These are phyloP conservation scores for Drosophila neoperkinsi DNA, from an alignment of 2,888 invertebrate genomes.

Conservation along the genomic window DNA sequence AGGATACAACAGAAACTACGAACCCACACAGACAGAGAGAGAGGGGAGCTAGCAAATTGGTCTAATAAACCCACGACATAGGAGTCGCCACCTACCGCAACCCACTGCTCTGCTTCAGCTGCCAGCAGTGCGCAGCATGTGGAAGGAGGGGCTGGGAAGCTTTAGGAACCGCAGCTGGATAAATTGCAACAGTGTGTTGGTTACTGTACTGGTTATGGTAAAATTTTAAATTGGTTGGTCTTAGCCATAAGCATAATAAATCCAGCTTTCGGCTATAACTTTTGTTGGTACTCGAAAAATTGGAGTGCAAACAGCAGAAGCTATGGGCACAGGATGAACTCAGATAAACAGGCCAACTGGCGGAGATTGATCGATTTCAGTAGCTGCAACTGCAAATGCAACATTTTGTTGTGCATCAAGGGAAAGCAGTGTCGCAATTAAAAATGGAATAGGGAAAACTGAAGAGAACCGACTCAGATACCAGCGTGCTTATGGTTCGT, in stretches of 20 bases:
- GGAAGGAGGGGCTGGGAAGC: not conserved
- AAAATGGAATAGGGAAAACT: conserved; percentile 18
- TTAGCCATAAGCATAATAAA: conserved; percentile 53
- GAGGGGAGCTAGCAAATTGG: conserved; percentile 30
- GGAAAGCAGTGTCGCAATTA: conserved; percentile 36
- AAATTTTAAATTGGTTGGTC: conserved; percentile 64
- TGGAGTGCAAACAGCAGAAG: conserved; percentile 21
- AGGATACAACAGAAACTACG: conserved; percentile 17
- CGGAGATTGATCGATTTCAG: conserved; percentile 15
- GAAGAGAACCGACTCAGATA: conserved; percentile 36
- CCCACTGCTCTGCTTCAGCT: not conserved
- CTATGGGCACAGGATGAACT: conserved; percentile 55
- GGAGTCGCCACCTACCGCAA: not conserved
- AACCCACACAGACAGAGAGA: not conserved
- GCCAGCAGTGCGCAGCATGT: conserved; percentile 49
- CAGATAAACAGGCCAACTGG: conserved; percentile 3
- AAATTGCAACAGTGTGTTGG: conserved; percentile 15
- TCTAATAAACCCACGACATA: conserved; percentile 24
- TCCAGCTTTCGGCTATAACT: conserved; percentile 45
- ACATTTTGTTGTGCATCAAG: conserved; percentile 21
- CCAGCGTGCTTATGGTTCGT: conserved; percentile 34
- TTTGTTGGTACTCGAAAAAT: conserved; percentile 39
- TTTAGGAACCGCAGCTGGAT: not conserved
- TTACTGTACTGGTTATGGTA: conserved; percentile 23
- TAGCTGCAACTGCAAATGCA: conserved; percentile 34